phyloP scores from a whole-genome alignment of 2,113 vertebrate genomes.

The Microtus ochrogaster region DNA sequence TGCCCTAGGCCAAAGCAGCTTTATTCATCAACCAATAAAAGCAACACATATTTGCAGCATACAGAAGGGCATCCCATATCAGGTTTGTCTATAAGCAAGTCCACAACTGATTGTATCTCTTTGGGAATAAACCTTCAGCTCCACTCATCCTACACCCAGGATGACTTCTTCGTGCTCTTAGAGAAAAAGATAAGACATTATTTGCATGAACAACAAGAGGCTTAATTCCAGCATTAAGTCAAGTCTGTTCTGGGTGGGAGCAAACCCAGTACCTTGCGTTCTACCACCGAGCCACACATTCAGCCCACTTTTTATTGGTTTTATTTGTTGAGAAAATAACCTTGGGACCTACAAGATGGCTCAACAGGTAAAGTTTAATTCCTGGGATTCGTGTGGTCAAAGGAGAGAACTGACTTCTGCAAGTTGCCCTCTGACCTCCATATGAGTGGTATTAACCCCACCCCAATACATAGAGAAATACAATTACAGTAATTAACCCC shows the following conservation, averaged over 20 bases:
- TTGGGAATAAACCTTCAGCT: constrained; percentile 17
- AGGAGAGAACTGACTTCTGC: not conserved
- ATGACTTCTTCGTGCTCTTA: not conserved
- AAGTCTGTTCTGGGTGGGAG: not conserved
- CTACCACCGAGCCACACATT: not conserved
- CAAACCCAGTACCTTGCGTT: not conserved
- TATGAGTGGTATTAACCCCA: not conserved
- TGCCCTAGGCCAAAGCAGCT: too few relatives aligned
- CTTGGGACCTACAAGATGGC: not conserved
- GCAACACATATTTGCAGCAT: too few relatives aligned
- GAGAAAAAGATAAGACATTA: not conserved
- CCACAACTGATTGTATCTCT: not conserved
- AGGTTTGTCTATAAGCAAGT: not conserved
- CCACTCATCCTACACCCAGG: not conserved
- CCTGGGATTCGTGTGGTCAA: not conserved
- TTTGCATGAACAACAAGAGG: not conserved
- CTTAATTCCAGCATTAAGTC: not conserved
- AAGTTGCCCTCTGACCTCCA: not conserved
- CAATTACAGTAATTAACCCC: not conserved
- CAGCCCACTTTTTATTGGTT: not conserved
- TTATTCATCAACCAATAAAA: too few relatives aligned
- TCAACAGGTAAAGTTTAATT: not conserved
- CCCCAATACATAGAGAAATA: not conserved
- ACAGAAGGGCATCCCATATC: too few relatives aligned
- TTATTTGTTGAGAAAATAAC: not conserved